Evolutionary conservation across 1,140 invertebrate species (phyloP), one percentile per base, ranked within the genome.

Genomic region (Drosophila pseudoananassae): DNA sequence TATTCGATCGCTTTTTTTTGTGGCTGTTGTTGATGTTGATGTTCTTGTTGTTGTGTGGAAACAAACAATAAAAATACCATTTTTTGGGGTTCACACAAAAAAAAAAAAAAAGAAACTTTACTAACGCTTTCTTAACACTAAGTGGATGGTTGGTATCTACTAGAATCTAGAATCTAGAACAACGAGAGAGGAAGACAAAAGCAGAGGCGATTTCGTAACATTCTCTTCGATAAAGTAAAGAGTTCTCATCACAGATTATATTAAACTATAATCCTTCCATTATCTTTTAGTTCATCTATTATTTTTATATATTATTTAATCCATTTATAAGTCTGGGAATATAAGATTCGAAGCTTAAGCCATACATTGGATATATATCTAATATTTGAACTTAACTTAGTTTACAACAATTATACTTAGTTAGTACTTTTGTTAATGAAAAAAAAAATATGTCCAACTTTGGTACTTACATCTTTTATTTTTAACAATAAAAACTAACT

Each of bases 1-100:
- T 61, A 73, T 33, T 10, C 10, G 10, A 43, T 73, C 27, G 70
- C 47, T 45, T 64, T 56, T 60, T 69, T 61, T 57, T 56, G 40
- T 43, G 40, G 15, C 40, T 43, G 43, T 70, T 36, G 66, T 68
- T 61, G n/a, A 25, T 49, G 59, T 36, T 65, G 43, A 20, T 72
- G 17, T 61, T 61, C 49, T 53, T 54, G 31, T 50, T 59, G 65
- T 59, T 63, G 51, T 69, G 25, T 3, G 14, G 15, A 55, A 53
- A 47, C 54, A 68, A 68, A 58, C 25, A 52, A n/a, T 53, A 20
- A 58, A 70, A 47, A 17, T 15, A 45, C n/a, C 31, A 33, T 45
- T 15, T 14, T 47, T 53, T 50, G 23, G 23, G 38, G 31, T 53
- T 46, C 20, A 9, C 40, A 17, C 40, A 43, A 43, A 43, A 43